Conservation (phyloP, 2,113 vertebrate species). For the Thalassarche chlororhynchos region DNA sequence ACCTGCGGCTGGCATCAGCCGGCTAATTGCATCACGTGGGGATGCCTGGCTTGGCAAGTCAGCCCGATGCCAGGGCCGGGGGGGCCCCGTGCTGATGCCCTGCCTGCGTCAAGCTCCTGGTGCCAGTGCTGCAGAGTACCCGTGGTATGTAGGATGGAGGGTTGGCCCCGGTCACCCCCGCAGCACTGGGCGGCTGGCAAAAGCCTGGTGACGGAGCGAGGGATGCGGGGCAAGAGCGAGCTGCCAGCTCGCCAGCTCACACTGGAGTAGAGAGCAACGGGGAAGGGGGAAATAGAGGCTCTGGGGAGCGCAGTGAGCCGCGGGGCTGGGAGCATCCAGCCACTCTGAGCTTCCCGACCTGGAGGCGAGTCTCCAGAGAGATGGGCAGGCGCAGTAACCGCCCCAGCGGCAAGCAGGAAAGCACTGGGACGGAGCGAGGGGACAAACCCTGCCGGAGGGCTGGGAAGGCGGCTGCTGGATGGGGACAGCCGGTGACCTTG, state of each 20-base stretch:
- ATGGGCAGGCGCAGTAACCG: not conserved
- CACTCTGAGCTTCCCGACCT: rapidly evolving
- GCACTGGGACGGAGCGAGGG: not conserved
- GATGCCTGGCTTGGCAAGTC: not conserved
- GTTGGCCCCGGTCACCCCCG: not conserved
- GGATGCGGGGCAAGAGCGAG: not conserved
- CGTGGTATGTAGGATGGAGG: rapidly evolving
- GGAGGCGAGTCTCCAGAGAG: rapidly evolving
- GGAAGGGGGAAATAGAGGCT: not conserved
- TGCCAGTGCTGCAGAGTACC: not conserved
- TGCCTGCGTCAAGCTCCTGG: rapidly evolving
- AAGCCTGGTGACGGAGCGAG: not conserved
- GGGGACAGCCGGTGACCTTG: not conserved
- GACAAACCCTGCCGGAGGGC: not conserved
- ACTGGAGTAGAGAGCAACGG: rapidly evolving
- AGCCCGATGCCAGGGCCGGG: rapidly evolving
- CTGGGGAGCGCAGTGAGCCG: rapidly evolving
- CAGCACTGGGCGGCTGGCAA: not conserved
- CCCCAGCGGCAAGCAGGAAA: not conserved
- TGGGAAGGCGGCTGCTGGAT: not conserved
- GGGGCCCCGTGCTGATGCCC: rapidly evolving
- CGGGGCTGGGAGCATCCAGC: not conserved
- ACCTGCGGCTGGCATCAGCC: not conserved
- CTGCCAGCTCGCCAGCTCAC: not conserved
- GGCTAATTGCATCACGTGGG: not conserved